phyloP scores from a whole-genome alignment of 1,140 invertebrate species.

The Ladona fulva region DNA sequence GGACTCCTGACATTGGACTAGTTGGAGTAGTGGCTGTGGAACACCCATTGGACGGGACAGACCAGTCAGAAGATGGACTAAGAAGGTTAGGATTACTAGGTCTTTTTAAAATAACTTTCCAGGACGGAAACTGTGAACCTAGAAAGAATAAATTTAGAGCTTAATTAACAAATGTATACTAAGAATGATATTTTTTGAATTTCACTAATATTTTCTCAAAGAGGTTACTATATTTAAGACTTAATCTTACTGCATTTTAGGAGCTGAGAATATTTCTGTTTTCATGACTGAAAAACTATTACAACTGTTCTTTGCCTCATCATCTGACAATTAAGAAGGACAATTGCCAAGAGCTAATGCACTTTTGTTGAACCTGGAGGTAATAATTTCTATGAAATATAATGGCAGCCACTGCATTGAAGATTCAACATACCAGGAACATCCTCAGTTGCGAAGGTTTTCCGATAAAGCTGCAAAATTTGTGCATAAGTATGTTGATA shows the following conservation, averaged over 20 bases:
- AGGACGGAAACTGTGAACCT: slow-evolving; percentile 28
- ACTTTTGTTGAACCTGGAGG: not conserved
- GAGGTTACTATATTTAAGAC: too few relatives aligned
- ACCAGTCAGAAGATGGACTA: slow-evolving; percentile 34
- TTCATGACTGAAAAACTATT: too few relatives aligned
- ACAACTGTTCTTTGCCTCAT: too few relatives aligned
- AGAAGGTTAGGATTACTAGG: slow-evolving; percentile 28
- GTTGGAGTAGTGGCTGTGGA: slow-evolving; percentile 18
- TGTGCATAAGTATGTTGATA: slow-evolving; percentile 59
- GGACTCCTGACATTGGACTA: slow-evolving; percentile 25
- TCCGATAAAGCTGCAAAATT: slow-evolving; percentile 43
- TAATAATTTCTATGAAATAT: not conserved
- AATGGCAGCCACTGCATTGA: not conserved
- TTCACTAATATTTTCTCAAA: too few relatives aligned
- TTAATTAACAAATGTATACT: too few relatives aligned
- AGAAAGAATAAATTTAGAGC: not conserved
- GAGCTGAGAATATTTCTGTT: too few relatives aligned
- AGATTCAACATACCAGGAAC: slow-evolving; percentile 13
- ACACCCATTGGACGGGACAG: slow-evolving; percentile 25
- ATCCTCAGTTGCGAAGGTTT: slow-evolving; percentile 31
- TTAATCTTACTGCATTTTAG: too few relatives aligned
- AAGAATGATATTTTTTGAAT: too few relatives aligned
- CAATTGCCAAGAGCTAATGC: too few relatives aligned
- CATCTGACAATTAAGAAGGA: too few relatives aligned
- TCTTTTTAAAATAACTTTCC: slow-evolving; percentile 26